Evolutionary conservation across 2,888 invertebrate genomes (phyloP).

Genomic region (Machimus rusticus): DNA sequence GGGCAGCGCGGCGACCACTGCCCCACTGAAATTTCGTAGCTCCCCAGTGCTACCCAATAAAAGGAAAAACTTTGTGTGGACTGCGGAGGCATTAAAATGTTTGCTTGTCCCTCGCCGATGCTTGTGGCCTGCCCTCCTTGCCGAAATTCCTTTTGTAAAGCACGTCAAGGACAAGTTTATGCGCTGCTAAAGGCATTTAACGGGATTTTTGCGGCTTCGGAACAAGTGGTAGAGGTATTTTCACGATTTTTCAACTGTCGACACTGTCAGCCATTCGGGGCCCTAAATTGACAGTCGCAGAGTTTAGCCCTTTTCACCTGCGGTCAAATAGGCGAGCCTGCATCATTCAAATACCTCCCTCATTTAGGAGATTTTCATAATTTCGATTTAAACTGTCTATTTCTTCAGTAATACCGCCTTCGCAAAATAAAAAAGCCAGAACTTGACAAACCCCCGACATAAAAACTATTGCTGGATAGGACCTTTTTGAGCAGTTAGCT

Average conservation of each 20-base stretch:
- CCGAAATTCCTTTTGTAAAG: background rate
- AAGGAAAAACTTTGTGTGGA: slow-evolving; percentile 29
- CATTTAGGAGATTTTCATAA: background rate
- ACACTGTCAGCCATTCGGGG: background rate
- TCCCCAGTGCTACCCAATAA: slow-evolving; percentile 9
- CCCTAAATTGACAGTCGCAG: slow-evolving; percentile 9
- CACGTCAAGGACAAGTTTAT: slow-evolving; percentile 30
- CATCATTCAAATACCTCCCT: too few species aligned
- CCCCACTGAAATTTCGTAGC: background rate
- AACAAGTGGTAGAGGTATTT: background rate
- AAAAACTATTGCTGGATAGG: too few species aligned
- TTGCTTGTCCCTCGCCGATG: slow-evolving; percentile 32
- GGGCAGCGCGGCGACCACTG: background rate
- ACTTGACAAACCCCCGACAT: too few species aligned
- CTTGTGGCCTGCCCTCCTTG: background rate
- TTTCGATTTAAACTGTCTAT: background rate
- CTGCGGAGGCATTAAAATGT: slow-evolving; percentile 32
- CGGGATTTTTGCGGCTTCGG: slow-evolving; percentile 22
- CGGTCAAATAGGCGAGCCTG: background rate
- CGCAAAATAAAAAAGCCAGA: too few species aligned
- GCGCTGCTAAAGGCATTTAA: slow-evolving; percentile 33
- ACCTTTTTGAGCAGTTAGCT: too few species aligned
- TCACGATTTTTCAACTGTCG: slow-evolving; percentile 25
- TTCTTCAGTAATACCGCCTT: background rate
- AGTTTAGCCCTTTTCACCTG: background rate